These are phyloP conservation scores for Idaea aversata DNA, from an alignment of 2,888 invertebrate genomes.

Conservation along the genomic window DNA sequence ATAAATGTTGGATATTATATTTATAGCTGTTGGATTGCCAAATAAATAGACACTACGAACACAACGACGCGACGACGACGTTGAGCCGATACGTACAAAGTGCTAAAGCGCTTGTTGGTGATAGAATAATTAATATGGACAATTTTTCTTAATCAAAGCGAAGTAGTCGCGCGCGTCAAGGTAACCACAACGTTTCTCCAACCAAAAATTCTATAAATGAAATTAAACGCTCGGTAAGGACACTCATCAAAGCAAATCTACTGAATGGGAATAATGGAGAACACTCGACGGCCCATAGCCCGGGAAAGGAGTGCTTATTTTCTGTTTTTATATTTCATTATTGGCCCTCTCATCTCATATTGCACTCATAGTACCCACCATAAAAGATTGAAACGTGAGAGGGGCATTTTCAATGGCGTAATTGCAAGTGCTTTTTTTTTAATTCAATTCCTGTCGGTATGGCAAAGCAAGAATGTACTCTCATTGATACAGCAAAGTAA, in stretches of 20 bases:
- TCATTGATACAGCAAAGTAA: constrained; percentile 74
- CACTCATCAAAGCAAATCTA: constrained; percentile 67
- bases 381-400: constrained; percentile 79
- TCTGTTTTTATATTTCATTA: constrained; percentile 79
- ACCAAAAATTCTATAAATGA: constrained; percentile 41
- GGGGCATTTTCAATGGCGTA: constrained; percentile 76
- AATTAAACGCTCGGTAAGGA: constrained; percentile 67
- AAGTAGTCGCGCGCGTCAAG: constrained; percentile 17
- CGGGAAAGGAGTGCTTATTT: constrained; percentile 70
- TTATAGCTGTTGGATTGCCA: too few relatives aligned
- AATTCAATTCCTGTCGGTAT: constrained; percentile 75
- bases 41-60: too few relatives aligned
- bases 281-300: constrained; percentile 60
- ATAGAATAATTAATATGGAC: neutral
- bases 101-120: too few relatives aligned
- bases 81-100: too few relatives aligned
- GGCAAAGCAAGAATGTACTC: constrained; percentile 74
- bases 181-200: constrained; percentile 28
- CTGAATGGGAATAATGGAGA: constrained; percentile 74
- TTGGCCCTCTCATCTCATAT: constrained; percentile 78
- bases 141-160: neutral
- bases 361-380: constrained; percentile 76
- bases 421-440: constrained; percentile 75
- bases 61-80: too few relatives aligned
- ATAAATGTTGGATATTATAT: too few relatives aligned